Evolutionary conservation across 2,797 vertebrate species (phyloP), one percentile per base, ranked within the genome.

Genomic region (Alosa sapidissima): DNA sequence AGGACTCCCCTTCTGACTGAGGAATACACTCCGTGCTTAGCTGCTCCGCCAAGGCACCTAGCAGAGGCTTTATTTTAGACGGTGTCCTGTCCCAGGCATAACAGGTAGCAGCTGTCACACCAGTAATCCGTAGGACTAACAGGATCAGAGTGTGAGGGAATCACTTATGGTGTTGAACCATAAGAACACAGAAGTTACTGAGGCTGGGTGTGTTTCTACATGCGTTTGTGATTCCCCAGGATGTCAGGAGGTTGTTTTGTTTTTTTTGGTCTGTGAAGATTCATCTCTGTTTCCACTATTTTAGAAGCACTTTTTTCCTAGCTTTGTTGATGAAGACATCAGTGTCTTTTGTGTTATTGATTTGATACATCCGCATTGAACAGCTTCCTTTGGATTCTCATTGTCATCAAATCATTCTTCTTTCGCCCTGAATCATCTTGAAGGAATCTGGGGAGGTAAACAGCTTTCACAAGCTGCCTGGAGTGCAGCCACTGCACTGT

Each of bases 391-490:
- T 83, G 58, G 82, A 45, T 41, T 48, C 33, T 36, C 16, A 21
- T 19, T 10, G 33, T 65, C 68, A 85, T 55, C 81, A 58, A 47
- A 60, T 65, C 84, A 85, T 33, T 82, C 83, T 81, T 86, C 81
- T 82, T 85, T 55, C 65, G 55, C 58, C 82, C 87, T 88, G 88
- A 90, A 88, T 90, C 91, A 90, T 85, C 86, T 55, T 75, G 54
- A 84, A 86, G 87, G 89, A 89, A 90, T 91, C 87, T 82, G 58
- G 83, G 83, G 60, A 52, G 84, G 88, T 88, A 89, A 89, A 89
- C 85, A 88, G 88, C 83, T 87, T 85, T 87, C 85, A 55, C 68
- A 83, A 84, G 81, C 83, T 51, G n/a, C 19, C 24, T 68, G 33
- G 45, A 68, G 60, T 28, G 16, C 36, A 1, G 49, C 55, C 24